Percentiles rank a stretch among this genome's conserved stretches.
Conservation (phyloP, 2,113 vertebrate genomes). For the Arothron firmamentum region DNA sequence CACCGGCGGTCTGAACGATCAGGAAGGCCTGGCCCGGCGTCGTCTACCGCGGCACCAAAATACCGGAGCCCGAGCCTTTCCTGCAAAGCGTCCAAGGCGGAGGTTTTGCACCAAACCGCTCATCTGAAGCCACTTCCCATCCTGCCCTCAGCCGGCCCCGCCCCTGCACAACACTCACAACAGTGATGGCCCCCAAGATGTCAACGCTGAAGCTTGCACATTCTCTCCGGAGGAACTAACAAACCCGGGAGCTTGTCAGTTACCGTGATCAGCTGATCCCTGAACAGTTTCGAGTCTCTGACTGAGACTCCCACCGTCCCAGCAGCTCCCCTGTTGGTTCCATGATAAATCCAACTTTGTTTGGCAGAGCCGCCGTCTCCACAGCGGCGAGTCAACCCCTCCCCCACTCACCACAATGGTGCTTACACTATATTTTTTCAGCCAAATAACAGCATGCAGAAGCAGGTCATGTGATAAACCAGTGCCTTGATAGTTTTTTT, state of each 20-base stretch:
- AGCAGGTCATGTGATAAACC: conserved; percentile 14
- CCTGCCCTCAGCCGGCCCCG: conserved; percentile 24
- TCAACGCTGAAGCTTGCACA: not conserved
- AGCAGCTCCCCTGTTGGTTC: conserved; percentile 45
- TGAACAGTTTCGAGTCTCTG: conserved; percentile 28
- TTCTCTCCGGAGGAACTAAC: conserved; percentile 22
- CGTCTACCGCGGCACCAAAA: conserved; percentile 37
- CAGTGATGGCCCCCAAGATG: conserved; percentile 30
- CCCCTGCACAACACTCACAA: conserved; percentile 24
- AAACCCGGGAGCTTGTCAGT: too few relatives aligned
- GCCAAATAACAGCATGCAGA: not conserved
- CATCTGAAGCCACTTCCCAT: conserved; percentile 43
- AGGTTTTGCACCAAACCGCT: conserved; percentile 44
- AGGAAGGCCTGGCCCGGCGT: conserved; percentile 13
- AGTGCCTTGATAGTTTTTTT: conserved; percentile 3
- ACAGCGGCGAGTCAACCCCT: conserved; percentile 17
- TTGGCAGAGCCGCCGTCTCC: conserved; percentile 38
- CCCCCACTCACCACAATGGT: conserved; percentile 2
- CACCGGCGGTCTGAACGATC: conserved; percentile 11
- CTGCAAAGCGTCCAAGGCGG: conserved; percentile 46
- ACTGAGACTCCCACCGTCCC: conserved; percentile 38
- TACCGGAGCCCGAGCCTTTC: conserved; percentile 19
- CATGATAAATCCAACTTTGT: conserved; percentile 49
- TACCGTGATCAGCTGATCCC: too few relatives aligned
- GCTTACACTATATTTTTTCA: conserved; percentile 10